Conservation (phyloP, 1,140 invertebrate genomes). For the Dryas iulia region DNA sequence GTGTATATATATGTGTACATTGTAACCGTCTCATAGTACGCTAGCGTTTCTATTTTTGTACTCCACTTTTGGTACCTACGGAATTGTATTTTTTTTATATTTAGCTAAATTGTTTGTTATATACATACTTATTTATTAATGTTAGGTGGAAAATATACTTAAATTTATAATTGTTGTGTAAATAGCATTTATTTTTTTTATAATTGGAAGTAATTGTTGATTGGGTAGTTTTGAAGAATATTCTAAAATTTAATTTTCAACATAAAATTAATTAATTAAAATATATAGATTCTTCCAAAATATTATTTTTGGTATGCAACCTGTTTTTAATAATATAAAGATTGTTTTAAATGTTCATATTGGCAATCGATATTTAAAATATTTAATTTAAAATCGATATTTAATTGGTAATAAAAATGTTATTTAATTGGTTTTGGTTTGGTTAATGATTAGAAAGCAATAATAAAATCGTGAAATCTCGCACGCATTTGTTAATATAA, state of each 20-base stretch:
- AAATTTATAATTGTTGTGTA: neutral
- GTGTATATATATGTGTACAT: neutral
- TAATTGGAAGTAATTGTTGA: neutral
- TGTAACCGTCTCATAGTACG: slow-evolving; percentile 10
- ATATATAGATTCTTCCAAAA: neutral
- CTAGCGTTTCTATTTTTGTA: slow-evolving; percentile 23
- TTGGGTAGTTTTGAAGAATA: neutral
- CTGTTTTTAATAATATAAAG: neutral
- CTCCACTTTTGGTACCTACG: neutral
- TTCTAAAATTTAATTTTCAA: neutral
- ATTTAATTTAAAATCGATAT: too few species aligned
- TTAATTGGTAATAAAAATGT: too few species aligned
- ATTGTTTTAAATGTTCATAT: too few species aligned
- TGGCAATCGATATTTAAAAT: neutral
- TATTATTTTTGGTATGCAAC: neutral
- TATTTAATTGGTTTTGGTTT: too few species aligned
- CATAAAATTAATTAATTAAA: neutral
- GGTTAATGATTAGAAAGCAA: too few species aligned
- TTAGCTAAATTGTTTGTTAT: neutral
- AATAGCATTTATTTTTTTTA: neutral
- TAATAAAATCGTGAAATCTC: too few species aligned
- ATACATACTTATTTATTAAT: neutral
- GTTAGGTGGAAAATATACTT: neutral
- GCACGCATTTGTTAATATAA: too few species aligned
- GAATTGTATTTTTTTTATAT: slow-evolving; percentile 2